These are phyloP conservation scores for Atta texana DNA, from an alignment of 1,140 invertebrate species.

Conservation along the genomic window DNA sequence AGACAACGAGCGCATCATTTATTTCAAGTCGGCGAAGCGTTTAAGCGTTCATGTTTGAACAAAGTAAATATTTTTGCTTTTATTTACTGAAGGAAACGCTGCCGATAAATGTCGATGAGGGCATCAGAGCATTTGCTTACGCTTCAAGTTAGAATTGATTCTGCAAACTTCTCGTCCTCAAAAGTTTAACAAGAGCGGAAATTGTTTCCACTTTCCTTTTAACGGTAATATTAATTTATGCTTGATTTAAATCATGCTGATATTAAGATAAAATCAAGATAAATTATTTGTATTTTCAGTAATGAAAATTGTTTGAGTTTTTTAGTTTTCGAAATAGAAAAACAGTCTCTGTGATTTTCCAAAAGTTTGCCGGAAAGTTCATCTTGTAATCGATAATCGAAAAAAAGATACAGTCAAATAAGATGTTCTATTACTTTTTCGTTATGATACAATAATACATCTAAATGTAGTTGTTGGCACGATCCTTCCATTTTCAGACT, in stretches of 20 bases:
- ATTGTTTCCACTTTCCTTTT: background rate
- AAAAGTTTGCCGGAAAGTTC: background rate
- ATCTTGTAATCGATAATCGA: background rate
- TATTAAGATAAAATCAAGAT: background rate
- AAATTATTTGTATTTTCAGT: background rate
- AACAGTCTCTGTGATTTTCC: background rate
- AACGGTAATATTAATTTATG: constrained; percentile 2
- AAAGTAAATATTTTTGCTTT: constrained; percentile 6
- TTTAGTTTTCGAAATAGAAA: background rate
- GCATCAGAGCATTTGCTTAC: background rate
- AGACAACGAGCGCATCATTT: constrained; percentile 23
- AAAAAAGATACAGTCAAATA: background rate
- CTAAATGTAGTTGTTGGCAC: constrained; percentile 29
- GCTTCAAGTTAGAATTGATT: background rate
- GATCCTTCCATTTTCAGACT: constrained; percentile 25
- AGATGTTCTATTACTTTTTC: background rate
- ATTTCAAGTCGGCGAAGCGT: constrained; percentile 6
- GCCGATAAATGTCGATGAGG: background rate
- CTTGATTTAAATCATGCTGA: constrained; percentile 1
- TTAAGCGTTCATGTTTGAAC: background rate
- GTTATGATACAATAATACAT: constrained; percentile 6
- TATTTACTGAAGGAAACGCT: background rate
- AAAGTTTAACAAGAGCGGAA: background rate
- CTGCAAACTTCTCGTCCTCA: background rate
- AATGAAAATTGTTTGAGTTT: background rate